These are phyloP conservation scores for Shinisaurus crocodilurus DNA, from an alignment of 2,113 vertebrate genomes.

Conservation along the genomic window DNA sequence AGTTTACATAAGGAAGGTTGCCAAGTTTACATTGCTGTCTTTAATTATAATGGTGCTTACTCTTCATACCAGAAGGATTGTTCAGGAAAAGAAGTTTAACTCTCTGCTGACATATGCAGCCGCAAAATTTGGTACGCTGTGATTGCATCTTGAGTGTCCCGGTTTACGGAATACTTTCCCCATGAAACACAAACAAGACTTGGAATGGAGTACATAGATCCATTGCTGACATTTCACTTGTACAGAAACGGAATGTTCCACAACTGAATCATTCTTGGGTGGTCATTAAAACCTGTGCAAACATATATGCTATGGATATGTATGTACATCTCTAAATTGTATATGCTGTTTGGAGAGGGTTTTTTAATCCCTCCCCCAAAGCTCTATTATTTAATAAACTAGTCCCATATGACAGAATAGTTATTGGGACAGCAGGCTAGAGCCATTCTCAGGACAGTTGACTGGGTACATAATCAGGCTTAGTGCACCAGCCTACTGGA, in stretches of 20 bases:
- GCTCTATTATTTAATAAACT: neutral
- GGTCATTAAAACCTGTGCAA: constrained; percentile 7
- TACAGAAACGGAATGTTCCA: constrained; percentile 40
- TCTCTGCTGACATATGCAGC: constrained; percentile 55
- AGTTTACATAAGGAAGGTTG: constrained; percentile 57
- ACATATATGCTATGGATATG: constrained; percentile 17
- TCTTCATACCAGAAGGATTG: constrained; percentile 45
- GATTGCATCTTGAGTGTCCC: constrained; percentile 47
- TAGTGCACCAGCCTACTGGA: no score
- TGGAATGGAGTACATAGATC: constrained; percentile 19
- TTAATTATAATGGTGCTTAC: constrained; percentile 61
- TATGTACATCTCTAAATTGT: neutral
- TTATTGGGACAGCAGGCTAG: neutral
- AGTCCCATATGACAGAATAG: neutral
- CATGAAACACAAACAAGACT: constrained; percentile 52
- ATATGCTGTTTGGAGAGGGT: constrained; percentile 13
- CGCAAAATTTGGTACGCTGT: constrained; percentile 38
- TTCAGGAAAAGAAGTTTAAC: constrained; percentile 46
- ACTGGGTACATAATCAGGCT: neutral
- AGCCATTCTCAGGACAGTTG: neutral
- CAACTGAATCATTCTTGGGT: neutral
- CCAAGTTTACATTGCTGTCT: constrained; percentile 75
- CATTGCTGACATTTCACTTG: constrained; percentile 25
- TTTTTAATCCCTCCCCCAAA: neutral
- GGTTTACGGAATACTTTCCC: constrained; percentile 40